Evolutionary conservation across 2,888 invertebrate species (phyloP).

Genomic region (Caenorhabditis zanzibari): DNA sequence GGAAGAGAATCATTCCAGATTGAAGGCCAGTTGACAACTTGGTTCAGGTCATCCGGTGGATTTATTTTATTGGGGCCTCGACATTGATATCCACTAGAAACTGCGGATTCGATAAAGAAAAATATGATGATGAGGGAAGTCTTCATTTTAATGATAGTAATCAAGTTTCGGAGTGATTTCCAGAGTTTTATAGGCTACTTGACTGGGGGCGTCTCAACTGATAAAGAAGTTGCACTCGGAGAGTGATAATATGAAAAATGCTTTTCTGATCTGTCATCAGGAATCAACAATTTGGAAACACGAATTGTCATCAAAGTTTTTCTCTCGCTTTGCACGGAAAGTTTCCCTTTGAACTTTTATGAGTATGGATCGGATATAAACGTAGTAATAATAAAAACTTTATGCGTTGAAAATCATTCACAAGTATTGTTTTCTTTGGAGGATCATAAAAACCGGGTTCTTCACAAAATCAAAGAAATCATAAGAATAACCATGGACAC

Average conservation of each 20-base stretch:
- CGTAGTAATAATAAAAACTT: not conserved
- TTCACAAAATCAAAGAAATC: constrained; percentile 5
- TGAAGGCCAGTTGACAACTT: constrained; percentile 20
- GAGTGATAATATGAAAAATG: constrained; percentile 31
- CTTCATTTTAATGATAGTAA: not conserved
- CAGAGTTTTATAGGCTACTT: constrained; percentile 11
- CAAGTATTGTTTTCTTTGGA: not conserved
- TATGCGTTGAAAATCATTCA: not conserved
- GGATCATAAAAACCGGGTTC: not conserved
- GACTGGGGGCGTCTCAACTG: not conserved
- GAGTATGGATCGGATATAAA: not conserved
- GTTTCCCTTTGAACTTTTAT: not conserved
- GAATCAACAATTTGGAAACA: not conserved
- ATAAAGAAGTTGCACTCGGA: constrained; percentile 16
- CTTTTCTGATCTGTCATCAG: constrained; percentile 1
- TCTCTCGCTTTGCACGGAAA: not conserved
- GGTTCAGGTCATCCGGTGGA: constrained; percentile 36
- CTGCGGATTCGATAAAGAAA: not conserved
- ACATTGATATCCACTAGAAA: constrained; percentile 31
- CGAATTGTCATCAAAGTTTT: not conserved
- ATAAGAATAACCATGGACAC: not conserved
- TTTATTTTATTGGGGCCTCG: constrained; percentile 24
- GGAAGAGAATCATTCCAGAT: constrained; percentile 53
- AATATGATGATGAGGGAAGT: not conserved
- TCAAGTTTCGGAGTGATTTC: constrained; percentile 4